Evolutionary conservation across 1,140 invertebrate genomes (phyloP).

Genomic region (Brachionus calyciflorus): DNA sequence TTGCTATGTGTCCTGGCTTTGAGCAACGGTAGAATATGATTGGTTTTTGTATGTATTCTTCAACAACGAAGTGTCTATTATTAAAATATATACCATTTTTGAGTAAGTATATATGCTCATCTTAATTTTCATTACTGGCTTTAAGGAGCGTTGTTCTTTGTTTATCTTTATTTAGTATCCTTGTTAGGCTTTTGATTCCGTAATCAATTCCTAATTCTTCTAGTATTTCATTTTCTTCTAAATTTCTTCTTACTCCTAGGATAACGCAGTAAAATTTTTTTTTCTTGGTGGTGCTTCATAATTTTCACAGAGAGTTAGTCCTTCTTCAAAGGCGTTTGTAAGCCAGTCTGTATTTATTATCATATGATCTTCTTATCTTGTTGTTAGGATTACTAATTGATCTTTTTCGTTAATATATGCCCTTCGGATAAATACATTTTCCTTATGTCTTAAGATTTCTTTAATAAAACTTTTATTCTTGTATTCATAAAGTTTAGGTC

Average conservation of each 20-base stretch:
- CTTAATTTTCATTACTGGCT: neutral
- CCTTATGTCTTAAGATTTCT: constrained; percentile 6
- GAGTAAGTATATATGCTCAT: constrained; percentile 10
- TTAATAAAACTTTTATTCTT: neutral
- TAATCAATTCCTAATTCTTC: neutral
- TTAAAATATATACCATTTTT: constrained; percentile 9
- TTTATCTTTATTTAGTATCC: constrained; percentile 11
- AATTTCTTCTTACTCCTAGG: neutral
- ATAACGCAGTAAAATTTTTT: neutral
- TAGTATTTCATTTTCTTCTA: constrained; percentile 11
- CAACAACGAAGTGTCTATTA: constrained; percentile 12
- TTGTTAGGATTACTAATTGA: neutral
- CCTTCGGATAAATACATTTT: constrained; percentile 5
- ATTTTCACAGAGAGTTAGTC: neutral
- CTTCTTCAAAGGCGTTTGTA: constrained; percentile 23
- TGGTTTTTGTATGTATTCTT: constrained; percentile 18
- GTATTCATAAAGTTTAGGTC: neutral
- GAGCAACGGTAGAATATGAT: neutral
- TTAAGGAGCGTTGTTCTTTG: constrained; percentile 20
- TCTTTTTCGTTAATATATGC: neutral
- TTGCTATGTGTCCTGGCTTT: constrained; percentile 2
- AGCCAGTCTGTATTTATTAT: neutral
- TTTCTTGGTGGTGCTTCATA: neutral
- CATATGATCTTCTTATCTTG: constrained; percentile 3
- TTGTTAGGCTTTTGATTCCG: neutral